These are phyloP conservation scores for Polietes domitor DNA, from an alignment of 2,888 invertebrate genomes.

Conservation along the genomic window DNA sequence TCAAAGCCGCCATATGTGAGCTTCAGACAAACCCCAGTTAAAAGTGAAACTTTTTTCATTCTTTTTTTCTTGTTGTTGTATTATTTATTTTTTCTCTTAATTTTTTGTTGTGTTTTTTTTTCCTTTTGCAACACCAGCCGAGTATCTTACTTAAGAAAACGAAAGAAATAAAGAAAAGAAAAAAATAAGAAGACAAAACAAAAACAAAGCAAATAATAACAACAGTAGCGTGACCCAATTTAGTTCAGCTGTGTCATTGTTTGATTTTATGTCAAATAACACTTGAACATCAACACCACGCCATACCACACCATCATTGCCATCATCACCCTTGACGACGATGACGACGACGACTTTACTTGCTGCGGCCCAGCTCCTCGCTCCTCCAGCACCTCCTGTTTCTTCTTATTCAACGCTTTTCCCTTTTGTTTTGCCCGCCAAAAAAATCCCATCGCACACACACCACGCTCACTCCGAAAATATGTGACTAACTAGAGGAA, in stretches of 20 bases:
- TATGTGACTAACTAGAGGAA: not conserved
- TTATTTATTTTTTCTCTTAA: constrained; percentile 33
- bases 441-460: constrained; percentile 2
- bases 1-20: not conserved
- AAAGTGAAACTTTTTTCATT: constrained; percentile 59
- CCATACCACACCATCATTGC: not conserved
- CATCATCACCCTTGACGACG: not conserved
- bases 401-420: constrained; percentile 30
- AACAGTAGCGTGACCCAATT: constrained; percentile 66
- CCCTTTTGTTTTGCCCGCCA: constrained; percentile 2
- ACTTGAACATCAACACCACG: constrained; percentile 50
- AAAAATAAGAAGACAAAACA: constrained; percentile 20
- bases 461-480: not conserved
- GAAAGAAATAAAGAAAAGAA: too few relatives aligned
- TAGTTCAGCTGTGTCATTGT: constrained; percentile 66
- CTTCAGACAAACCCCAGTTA: not conserved
- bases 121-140: constrained; percentile 41
- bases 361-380: not conserved
- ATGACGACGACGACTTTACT: not conserved
- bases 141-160: constrained; percentile 31
- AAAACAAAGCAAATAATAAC: constrained; percentile 27
- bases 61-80: constrained; percentile 26
- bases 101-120: constrained; percentile 36
- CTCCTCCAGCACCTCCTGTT: constrained; percentile 9
- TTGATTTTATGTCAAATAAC: constrained; percentile 66